A percentile compares a stretch with the other conserved stretches of the same genome.
Evolutionary conservation across 92 coral and sea anemone genomes (phyloP).

Genomic region (Zoanthus gigantus): DNA sequence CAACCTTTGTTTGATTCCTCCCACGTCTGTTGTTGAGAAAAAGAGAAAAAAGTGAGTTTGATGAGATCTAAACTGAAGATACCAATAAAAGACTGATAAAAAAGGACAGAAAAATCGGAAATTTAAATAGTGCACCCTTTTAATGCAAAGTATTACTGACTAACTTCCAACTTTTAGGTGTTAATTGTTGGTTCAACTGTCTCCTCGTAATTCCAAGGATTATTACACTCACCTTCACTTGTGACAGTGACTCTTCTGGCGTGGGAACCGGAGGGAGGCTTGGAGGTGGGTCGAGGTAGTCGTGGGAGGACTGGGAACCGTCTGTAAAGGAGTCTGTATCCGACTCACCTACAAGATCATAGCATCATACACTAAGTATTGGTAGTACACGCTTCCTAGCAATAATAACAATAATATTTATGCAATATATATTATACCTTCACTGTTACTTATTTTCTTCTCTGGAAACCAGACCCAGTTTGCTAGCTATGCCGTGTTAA

Average conservation of each 20-base stretch:
- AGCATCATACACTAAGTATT: neutral
- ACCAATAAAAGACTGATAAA: neutral
- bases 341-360: constrained; percentile 33
- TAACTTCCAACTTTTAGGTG: too few relatives aligned
- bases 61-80: neutral
- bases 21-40: neutral
- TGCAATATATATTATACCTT: too few relatives aligned
- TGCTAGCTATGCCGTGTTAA: too few relatives aligned
- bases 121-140: neutral
- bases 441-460: too few relatives aligned
- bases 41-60: neutral
- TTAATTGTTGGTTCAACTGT: too few relatives aligned
- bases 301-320: constrained; percentile 42
- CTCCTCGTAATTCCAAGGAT: too few relatives aligned
- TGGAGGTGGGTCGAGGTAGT: constrained; percentile 47
- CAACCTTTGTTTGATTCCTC: constrained; percentile 34
- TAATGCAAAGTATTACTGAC: too few relatives aligned
- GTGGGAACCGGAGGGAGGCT: constrained; percentile 32
- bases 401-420: too few relatives aligned
- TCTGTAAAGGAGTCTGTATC: constrained; percentile 51
- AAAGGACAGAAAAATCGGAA: neutral
- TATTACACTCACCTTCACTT: constrained; percentile 14
- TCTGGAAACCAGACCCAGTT: too few relatives aligned
- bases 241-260: constrained; percentile 9
- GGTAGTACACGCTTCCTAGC: too few relatives aligned